A percentile compares a stretch with the other conserved stretches of the same genome.
Evolutionary conservation across 2,797 vertebrate species (phyloP).

Genomic region (Enteromius anoplus): DNA sequence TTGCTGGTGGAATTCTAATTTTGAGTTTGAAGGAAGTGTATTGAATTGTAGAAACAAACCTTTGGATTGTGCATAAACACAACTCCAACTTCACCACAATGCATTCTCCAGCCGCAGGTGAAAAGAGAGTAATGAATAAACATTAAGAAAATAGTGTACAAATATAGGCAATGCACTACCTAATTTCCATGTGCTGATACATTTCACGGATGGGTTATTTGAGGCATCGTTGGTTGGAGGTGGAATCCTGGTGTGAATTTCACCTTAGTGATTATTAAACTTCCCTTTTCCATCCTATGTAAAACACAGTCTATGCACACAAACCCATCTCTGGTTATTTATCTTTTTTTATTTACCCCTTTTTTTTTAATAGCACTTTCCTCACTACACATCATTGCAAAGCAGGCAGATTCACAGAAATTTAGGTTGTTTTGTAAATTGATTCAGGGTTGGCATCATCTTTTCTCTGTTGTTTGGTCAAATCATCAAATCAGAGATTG

Average conservation of each 20-base stretch:
- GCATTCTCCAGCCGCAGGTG: conserved; percentile 39
- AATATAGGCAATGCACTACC: conserved; percentile 40
- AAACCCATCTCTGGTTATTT: conserved; percentile 65
- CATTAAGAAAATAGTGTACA: conserved; percentile 49
- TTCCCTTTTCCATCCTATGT: conserved; percentile 17
- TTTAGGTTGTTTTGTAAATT: neutral
- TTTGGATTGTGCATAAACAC: conserved; percentile 33
- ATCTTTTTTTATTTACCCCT: neutral
- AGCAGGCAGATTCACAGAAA: neutral
- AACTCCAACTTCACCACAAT: conserved; percentile 24
- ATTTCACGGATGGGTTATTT: conserved; percentile 51
- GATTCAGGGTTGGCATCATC: neutral
- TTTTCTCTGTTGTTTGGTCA: neutral
- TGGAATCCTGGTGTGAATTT: conserved; percentile 48
- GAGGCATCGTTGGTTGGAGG: conserved; percentile 18
- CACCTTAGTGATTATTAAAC: conserved; percentile 49
- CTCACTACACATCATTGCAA: neutral
- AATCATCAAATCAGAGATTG: neutral
- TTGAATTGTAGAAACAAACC: conserved; percentile 41
- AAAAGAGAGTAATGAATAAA: conserved; percentile 49
- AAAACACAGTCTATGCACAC: conserved; percentile 49
- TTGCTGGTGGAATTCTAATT: conserved; percentile 49
- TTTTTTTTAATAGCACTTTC: neutral
- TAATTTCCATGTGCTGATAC: conserved; percentile 55
- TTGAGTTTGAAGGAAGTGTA: conserved; percentile 61